Evolutionary conservation across 2,888 invertebrate genomes (phyloP), one percentile per base, ranked within the genome.

Genomic region (Orchesella flavescens): DNA sequence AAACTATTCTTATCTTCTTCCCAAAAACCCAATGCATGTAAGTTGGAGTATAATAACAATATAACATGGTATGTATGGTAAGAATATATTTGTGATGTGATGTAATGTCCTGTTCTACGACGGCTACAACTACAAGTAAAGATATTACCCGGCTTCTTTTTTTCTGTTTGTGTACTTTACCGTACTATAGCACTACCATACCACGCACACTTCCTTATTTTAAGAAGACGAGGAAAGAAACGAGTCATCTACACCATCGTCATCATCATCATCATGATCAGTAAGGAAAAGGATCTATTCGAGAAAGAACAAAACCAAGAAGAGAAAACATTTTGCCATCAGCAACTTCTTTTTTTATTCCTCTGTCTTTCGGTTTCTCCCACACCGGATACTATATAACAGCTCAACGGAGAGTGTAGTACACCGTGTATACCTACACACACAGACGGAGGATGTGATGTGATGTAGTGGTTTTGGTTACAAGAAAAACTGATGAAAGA

Each of bases 271-370:
- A 55, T 49, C 23, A 55, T 12, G 23, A n/a, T n/a, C n/a, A 46
- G 19, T 55, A 57, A 34, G 73, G 23, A 44, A 61, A 61, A 71
- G 71, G 21, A 61, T 59, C 57, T 21, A 59, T 19, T 59, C 61
- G 10, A n/a, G 15, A 76, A 72, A 21, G 59, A 72, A 44, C 17
- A 44, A 68, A 68, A 57, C 65, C 23, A 44, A 78, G 49, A 61
- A 57, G 49, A 46, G 69, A 69, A 69, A 78, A 59, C 78, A 59
- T 63, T 79, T 79, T 63, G 78, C 78, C 78, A 78, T 76, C 76
- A 76, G 68, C 66, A 76, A 68, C 34, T 69, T 66, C 69, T 69
- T 53, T 15, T 68, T 69, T 23, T 57, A 17, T 57, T 66, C 49
- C 34, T 55, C 43, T 19, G 17, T 24, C 23, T 71, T 23, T 71